Percentiles rank a stretch among this genome's conserved stretches.
Conservation (phyloP, 2,888 invertebrate species). For the Philaethria dido region DNA sequence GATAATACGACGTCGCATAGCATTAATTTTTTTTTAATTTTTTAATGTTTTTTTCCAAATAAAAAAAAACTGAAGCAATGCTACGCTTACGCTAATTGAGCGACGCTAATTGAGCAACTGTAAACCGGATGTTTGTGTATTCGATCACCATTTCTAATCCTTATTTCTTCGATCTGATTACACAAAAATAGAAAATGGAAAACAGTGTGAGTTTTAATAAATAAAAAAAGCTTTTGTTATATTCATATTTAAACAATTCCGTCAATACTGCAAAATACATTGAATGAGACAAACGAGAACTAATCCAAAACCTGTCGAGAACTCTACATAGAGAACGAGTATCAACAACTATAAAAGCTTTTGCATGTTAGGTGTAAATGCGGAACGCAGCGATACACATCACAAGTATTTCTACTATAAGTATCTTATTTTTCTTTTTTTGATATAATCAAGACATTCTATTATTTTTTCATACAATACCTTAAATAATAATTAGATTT, state of each 20-base stretch:
- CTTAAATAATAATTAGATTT: neutral
- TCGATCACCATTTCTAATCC: no score
- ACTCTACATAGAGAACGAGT: neutral
- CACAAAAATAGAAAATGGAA: neutral
- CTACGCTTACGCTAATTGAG: no score
- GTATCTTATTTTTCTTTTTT: neutral
- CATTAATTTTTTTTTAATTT: no score
- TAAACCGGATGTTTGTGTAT: no score
- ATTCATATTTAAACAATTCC: neutral
- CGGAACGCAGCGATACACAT: neutral
- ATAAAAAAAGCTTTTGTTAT: neutral
- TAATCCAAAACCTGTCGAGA: neutral
- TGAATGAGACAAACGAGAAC: neutral
- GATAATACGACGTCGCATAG: no score
- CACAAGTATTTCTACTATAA: neutral
- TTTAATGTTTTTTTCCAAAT: no score
- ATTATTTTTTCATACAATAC: no score
- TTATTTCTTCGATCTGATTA: no score
- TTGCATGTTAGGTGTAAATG: conserved; percentile 11
- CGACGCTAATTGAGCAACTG: no score
- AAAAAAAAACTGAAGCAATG: no score
- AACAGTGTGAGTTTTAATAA: neutral
- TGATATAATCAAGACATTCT: neutral
- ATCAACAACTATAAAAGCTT: conserved; percentile 10
- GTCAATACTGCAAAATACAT: neutral